A percentile compares a stretch with the other conserved stretches of the same genome.
Evolutionary conservation across 2,113 vertebrate genomes (phyloP).

Genomic region (Ranitomeya variabilis): DNA sequence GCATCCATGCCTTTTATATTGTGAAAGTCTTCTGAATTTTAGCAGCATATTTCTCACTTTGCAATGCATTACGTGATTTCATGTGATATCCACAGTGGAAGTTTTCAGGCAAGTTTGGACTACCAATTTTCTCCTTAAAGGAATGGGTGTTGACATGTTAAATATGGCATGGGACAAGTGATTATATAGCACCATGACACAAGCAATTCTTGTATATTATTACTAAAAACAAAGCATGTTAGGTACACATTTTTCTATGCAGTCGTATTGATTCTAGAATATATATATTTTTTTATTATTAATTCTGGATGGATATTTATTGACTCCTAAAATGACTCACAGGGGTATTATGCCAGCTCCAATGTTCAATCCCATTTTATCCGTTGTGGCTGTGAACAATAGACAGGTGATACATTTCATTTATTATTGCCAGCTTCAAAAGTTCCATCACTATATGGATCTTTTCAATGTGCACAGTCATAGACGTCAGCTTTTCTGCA

Average conservation of each 20-base stretch:
- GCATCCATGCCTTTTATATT: too few species aligned
- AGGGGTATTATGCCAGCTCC: not conserved
- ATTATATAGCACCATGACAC: not conserved
- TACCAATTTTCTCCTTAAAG: too few species aligned
- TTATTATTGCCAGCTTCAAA: constrained; percentile 36
- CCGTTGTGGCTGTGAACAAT: not conserved
- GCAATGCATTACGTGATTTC: not conserved
- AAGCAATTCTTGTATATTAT: too few species aligned
- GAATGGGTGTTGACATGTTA: too few species aligned
- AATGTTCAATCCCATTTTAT: not conserved
- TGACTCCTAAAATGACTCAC: not conserved
- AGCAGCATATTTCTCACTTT: not conserved
- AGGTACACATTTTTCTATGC: too few species aligned
- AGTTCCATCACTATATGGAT: constrained; percentile 7
- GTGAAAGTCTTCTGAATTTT: too few species aligned
- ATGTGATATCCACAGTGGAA: not conserved
- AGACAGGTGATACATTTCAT: constrained; percentile 37
- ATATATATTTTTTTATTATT: not conserved
- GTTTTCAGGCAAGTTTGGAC: not conserved
- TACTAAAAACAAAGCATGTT: too few species aligned
- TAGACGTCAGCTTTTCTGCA: constrained; percentile 28
- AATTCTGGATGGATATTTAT: not conserved
- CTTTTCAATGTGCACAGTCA: constrained; percentile 29
- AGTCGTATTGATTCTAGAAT: not conserved
- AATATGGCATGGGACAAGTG: not conserved